Conservation (phyloP, 2,888 invertebrate species). For the Drosophila kambysellisi region DNA sequence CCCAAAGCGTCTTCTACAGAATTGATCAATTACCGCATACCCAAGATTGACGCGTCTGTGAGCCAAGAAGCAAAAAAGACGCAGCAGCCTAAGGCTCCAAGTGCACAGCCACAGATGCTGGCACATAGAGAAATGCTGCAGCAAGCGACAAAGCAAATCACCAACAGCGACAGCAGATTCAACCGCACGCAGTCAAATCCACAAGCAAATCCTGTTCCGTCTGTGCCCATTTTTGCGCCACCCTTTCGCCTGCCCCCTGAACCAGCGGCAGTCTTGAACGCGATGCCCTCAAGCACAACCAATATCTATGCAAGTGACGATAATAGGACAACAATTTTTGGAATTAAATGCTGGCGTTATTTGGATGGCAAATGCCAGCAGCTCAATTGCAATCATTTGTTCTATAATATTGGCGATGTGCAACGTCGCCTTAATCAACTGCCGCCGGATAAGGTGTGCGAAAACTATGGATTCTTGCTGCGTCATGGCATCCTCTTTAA, state of each 20-base stretch:
- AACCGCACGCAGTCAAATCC: not conserved
- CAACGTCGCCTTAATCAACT: slow-evolving; percentile 19
- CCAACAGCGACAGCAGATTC: not conserved
- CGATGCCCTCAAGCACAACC: not conserved
- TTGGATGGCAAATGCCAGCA: slow-evolving; percentile 31
- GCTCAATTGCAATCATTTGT: slow-evolving; percentile 40
- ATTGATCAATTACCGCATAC: slow-evolving; percentile 11
- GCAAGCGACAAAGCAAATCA: not conserved
- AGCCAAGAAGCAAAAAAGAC: too few species aligned
- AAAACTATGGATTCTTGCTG: slow-evolving; percentile 28
- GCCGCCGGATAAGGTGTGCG: not conserved
- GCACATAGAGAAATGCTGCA: not conserved
- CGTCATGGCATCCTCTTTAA: slow-evolving; percentile 32
- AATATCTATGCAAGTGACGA: not conserved
- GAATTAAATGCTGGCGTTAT: slow-evolving; percentile 39
- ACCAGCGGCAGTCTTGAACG: not conserved
- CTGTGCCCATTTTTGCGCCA: slow-evolving; percentile 35
- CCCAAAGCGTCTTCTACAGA: not conserved
- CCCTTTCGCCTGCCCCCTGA: slow-evolving; percentile 14
- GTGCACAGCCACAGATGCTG: not conserved
- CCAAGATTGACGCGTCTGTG: slow-evolving; percentile 4
- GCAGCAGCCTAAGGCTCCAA: not conserved
- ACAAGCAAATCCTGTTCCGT: not conserved
- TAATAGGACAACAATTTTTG: slow-evolving; percentile 37
- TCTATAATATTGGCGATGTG: slow-evolving; percentile 26